Evolutionary conservation across 2,888 invertebrate genomes (phyloP).

Genomic region (Synanthedon vespiformis): DNA sequence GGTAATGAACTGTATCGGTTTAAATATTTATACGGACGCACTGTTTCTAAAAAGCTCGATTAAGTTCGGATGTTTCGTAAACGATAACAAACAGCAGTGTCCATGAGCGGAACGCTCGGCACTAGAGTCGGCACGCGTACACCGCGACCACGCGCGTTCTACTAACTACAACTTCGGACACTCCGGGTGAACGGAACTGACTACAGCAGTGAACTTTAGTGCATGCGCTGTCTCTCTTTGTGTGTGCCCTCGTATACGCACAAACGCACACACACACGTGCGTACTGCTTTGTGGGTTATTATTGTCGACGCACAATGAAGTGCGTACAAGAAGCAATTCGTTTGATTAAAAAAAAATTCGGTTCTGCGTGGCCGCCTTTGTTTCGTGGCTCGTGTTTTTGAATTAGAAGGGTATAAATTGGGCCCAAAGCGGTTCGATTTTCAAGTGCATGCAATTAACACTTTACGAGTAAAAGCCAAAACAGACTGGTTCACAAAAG

Average conservation of each 20-base stretch:
- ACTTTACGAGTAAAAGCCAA: conserved; percentile 11
- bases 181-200: conserved; percentile 36
- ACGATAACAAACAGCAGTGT: conserved; percentile 35
- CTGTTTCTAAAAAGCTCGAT: conserved; percentile 30
- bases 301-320: conserved; percentile 51
- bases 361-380: conserved; percentile 33
- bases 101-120: conserved; percentile 31
- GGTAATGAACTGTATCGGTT: conserved; percentile 18
- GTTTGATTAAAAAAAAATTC: conserved; percentile 47
- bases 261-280: conserved; percentile 25
- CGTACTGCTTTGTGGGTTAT: conserved; percentile 48
- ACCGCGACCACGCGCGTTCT: conserved; percentile 51
- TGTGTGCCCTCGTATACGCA: conserved; percentile 16
- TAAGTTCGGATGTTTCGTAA: conserved; percentile 43
- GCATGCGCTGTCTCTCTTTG: conserved; percentile 30
- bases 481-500: no score
- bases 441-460: conserved; percentile 34
- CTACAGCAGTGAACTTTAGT: conserved; percentile 31
- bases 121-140: conserved; percentile 24
- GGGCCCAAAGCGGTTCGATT: conserved; percentile 23
- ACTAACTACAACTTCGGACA: conserved; percentile 41
- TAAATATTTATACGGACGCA: conserved; percentile 25
- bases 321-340: conserved; percentile 37
- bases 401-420: conserved; percentile 38
- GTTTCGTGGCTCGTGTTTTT: conserved; percentile 33